Evolutionary conservation across 2,797 vertebrate species (phyloP).

Genomic region (Pogonophryne albipinna): DNA sequence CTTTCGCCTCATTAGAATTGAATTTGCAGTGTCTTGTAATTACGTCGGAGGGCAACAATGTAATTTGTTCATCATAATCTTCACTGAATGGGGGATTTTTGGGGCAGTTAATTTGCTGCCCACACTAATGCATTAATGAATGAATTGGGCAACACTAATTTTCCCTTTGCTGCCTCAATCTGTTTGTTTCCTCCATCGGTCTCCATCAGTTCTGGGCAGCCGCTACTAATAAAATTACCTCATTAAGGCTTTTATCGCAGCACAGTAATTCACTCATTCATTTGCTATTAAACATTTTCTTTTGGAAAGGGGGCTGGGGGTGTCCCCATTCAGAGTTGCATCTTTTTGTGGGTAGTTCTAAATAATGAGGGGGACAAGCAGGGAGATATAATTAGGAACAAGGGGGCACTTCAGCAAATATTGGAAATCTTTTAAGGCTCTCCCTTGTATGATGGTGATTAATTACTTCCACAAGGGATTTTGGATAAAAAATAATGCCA

Average conservation of each 20-base stretch:
- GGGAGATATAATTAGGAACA: constrained; percentile 99
- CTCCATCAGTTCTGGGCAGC: constrained; percentile 89
- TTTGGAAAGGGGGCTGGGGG: constrained; percentile 85
- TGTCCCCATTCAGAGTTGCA: constrained; percentile 88
- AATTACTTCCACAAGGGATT: constrained; percentile 93
- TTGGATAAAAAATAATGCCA: constrained; percentile 71
- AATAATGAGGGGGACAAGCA: constrained; percentile 96
- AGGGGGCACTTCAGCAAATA: constrained; percentile 96
- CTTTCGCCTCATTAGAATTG: constrained; percentile 94
- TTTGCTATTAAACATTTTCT: constrained; percentile 92
- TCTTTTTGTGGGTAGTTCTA: constrained; percentile 92
- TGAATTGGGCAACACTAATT: constrained; percentile 96
- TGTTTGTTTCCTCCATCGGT: constrained; percentile 87
- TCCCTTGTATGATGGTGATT: constrained; percentile 89
- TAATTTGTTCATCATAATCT: constrained; percentile 87
- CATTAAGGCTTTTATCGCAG: constrained; percentile 93
- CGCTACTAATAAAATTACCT: constrained; percentile 97
- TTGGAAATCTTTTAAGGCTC: constrained; percentile 91
- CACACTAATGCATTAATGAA: constrained; percentile 97
- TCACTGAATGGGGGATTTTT: constrained; percentile 89
- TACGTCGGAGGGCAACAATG: constrained; percentile 93
- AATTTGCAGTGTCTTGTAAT: constrained; percentile 95
- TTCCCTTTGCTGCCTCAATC: constrained; percentile 85
- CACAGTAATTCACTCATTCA: constrained; percentile 93
- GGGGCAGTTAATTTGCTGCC: constrained; percentile 97